phyloP scores from a whole-genome alignment of 2,113 vertebrate genomes.

The Corynorhinus townsendii region DNA sequence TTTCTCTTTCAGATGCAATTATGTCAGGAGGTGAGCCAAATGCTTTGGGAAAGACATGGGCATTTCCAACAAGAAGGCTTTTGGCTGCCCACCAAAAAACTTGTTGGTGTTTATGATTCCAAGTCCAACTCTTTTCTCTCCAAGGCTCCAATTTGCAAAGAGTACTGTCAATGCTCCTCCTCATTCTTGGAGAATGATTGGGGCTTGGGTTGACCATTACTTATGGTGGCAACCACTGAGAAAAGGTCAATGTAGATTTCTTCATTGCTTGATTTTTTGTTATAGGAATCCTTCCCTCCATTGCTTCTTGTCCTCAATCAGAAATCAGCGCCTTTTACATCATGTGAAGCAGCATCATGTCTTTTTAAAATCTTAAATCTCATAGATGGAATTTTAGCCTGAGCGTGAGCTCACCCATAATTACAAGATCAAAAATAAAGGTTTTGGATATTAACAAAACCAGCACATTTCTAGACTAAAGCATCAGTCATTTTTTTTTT shows the following conservation, averaged over 20 bases:
- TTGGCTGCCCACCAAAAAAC: slow-evolving; percentile 63
- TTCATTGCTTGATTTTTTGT: slow-evolving; percentile 1
- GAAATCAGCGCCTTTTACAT: background rate
- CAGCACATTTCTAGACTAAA: background rate
- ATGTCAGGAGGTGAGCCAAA: slow-evolving; percentile 74
- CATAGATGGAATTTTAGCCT: background rate
- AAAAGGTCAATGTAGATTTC: background rate
- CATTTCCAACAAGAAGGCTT: slow-evolving; percentile 64
- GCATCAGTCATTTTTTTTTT: background rate
- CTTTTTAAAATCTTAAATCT: background rate
- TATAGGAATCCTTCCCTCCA: background rate
- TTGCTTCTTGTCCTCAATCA: slow-evolving; percentile 7
- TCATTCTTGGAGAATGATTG: background rate
- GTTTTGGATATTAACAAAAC: slow-evolving; percentile 13
- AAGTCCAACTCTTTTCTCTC: background rate
- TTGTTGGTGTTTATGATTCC: slow-evolving; percentile 9
- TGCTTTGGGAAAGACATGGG: slow-evolving; percentile 64
- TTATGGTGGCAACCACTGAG: background rate
- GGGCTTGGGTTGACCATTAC: background rate
- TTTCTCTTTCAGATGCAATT: slow-evolving; percentile 68
- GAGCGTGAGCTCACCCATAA: background rate
- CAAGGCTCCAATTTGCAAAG: slow-evolving; percentile 12
- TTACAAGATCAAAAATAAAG: slow-evolving; percentile 3
- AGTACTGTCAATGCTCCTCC: background rate
- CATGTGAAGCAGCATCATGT: background rate